Conservation (phyloP, 2,113 vertebrate species). For the Lycaon pictus region DNA sequence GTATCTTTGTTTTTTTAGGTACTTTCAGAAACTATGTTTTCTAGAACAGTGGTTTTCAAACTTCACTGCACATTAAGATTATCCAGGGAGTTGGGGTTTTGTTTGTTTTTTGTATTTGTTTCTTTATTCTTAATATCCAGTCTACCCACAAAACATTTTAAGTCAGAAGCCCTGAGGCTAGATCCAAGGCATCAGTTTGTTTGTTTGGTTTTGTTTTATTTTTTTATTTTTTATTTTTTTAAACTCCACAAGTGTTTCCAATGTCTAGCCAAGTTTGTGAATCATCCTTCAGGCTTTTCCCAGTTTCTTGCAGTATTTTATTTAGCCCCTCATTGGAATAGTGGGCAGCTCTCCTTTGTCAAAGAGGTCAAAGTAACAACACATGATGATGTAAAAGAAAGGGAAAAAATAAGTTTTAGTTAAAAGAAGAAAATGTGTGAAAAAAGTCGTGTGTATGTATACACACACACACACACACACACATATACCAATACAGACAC, state of each 20-base stretch:
- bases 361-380: background rate
- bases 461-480: background rate
- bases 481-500: background rate
- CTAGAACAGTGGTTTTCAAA: background rate
- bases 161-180: background rate
- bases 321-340: background rate
- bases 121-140: background rate
- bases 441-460: background rate
- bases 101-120: background rate
- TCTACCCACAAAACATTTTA: background rate
- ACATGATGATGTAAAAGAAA: background rate
- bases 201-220: too few relatives aligned
- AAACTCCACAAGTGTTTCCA: background rate
- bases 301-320: background rate
- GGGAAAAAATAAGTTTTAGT: background rate
- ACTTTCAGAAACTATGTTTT: background rate
- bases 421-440: background rate
- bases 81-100: background rate
- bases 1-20: background rate
- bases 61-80: background rate
- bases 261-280: background rate
- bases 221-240: background rate
- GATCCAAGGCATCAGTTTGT: background rate
- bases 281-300: background rate
- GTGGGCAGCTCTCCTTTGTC: background rate